Evolutionary conservation across 2,797 vertebrate species (phyloP), one percentile per base, ranked within the genome.

Genomic region (Adrianichthys oophorus): DNA sequence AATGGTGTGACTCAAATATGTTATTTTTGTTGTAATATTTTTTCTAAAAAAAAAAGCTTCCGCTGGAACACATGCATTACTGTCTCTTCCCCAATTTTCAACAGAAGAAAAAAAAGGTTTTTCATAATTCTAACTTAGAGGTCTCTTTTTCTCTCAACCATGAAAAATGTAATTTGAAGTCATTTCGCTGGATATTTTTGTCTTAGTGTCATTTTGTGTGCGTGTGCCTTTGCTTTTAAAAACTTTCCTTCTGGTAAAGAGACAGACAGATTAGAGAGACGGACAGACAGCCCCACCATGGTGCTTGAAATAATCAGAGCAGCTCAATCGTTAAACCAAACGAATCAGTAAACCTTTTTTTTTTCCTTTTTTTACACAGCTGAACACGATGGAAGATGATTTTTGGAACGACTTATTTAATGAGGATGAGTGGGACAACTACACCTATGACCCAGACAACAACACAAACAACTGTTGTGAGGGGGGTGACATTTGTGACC

Each of bases 401-500:
- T 15, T 13, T 13, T 47, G 45, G 43, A 1, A 46, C 0, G 15
- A 37, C 32, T 2, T 2, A 5, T 4, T 43, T 7, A 2, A 18
- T 15, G 37, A 52, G 5, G 4, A 32, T 4, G 12, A 16, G 0
- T 4, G 1, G 2, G 49, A 46, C 4, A 24, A 46, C 42, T 46
- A 40, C 24, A 37, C 50, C 4, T 13, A 40, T 19, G 0, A 18
- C 13, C 40, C 14, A 1, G 4, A 17, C 10, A 15, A 10, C 7
- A 1, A 15, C 4, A 41, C 13, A 13, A n/a, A 37, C 1, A 3
- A 0, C 1, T 47, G 80, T 15, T 2, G 49, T 63, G 2, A 23
- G 0, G 65, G 18, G 1, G 50, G 19, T 2, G 47, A 69, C 1
- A 32, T 87, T 1, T 95, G 94, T 6, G 55, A 66, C 23, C 59